A percentile compares a stretch with the other conserved stretches of the same genome.
Evolutionary conservation across 2,888 invertebrate genomes (phyloP).

Genomic region (Aproaerema taeniolella): DNA sequence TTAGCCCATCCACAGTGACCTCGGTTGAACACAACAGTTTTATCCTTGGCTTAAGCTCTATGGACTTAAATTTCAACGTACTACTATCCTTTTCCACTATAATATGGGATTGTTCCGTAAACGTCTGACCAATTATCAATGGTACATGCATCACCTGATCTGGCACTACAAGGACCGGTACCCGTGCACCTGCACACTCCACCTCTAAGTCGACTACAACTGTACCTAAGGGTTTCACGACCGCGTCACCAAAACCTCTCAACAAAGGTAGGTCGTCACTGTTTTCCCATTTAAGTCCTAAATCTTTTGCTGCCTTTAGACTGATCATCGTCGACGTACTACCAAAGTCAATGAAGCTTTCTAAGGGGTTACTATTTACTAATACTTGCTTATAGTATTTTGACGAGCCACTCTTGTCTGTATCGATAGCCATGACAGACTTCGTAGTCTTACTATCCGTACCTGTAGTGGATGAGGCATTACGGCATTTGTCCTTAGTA

Average conservation of each 20-base stretch:
- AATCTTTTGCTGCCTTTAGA: neutral
- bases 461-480: neutral
- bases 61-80: neutral
- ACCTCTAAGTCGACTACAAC: neutral
- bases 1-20: neutral
- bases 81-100: neutral
- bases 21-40: neutral
- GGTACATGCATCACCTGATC: constrained; percentile 2
- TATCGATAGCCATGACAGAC: neutral
- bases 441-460: neutral
- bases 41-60: neutral
- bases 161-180: neutral
- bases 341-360: neutral
- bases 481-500: neutral
- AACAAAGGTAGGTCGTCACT: neutral
- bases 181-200: neutral
- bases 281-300: neutral
- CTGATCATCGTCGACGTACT: neutral
- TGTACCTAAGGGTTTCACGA: constrained; percentile 3
- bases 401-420: neutral
- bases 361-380: neutral
- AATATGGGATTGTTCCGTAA: constrained; percentile 6
- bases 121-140: constrained; percentile 3
- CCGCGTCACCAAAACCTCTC: constrained; percentile 5
- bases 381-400: neutral